Percentiles rank a stretch among this genome's conserved stretches.
These are phyloP conservation scores for Trachurus trachurus DNA, from an alignment of 2,797 vertebrate species.

Conservation along the genomic window DNA sequence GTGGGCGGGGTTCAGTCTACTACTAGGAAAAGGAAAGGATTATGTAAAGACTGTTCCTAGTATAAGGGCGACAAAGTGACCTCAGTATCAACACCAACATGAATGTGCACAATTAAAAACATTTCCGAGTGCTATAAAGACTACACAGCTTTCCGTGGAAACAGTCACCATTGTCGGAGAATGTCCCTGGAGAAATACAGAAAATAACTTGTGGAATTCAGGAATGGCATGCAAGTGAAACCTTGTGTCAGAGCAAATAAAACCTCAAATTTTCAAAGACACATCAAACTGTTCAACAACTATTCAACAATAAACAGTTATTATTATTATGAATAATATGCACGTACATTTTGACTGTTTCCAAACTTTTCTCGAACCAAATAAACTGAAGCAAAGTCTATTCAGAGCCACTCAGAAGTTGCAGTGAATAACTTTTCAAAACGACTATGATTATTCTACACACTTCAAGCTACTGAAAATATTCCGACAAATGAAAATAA, in stretches of 20 bases:
- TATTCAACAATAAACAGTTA: too few relatives aligned
- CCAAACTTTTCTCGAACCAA: too few relatives aligned
- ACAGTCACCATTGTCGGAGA: not conserved
- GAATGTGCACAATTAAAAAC: not conserved
- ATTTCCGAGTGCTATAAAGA: not conserved
- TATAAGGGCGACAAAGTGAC: not conserved
- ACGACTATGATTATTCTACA: too few relatives aligned
- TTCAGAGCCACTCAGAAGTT: too few relatives aligned
- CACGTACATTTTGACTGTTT: too few relatives aligned
- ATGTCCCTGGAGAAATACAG: not conserved
- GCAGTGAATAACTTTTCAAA: too few relatives aligned
- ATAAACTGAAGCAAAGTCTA: too few relatives aligned
- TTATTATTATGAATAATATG: too few relatives aligned
- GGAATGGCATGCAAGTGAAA: not conserved
- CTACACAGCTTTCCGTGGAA: not conserved
- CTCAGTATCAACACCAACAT: not conserved
- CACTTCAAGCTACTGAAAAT: too few relatives aligned
- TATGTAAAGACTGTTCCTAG: not conserved
- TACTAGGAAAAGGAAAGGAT: slow-evolving; percentile 1
- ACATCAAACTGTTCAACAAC: not conserved
- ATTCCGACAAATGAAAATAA: too few relatives aligned
- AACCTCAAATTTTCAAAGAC: not conserved
- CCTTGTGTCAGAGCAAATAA: not conserved
- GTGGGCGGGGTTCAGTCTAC: not conserved
- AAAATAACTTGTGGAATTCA: not conserved